Conservation (phyloP, 2,888 invertebrate genomes). For the Notodonta ziczac region DNA sequence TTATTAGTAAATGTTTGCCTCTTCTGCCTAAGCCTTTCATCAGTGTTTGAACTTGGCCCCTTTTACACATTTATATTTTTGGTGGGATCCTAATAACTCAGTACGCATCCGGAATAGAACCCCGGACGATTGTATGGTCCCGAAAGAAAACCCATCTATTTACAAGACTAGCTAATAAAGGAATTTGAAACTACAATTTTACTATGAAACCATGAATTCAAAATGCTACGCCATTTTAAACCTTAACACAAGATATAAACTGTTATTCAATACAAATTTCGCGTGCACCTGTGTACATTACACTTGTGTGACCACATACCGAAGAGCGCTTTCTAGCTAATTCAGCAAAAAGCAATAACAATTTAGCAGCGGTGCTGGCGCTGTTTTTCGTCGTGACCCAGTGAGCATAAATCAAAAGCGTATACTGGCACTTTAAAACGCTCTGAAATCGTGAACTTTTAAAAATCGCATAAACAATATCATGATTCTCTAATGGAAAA, state of each 20-base stretch:
- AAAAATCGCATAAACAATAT: not conserved
- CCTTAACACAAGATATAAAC: not conserved
- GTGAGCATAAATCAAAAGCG: slow-evolving; percentile 37
- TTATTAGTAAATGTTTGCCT: too few species aligned
- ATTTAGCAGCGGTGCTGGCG: slow-evolving; percentile 36
- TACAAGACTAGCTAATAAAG: too few species aligned
- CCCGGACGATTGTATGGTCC: too few species aligned
- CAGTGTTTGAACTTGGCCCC: too few species aligned
- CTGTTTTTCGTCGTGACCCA: slow-evolving; percentile 35
- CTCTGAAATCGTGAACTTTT: not conserved
- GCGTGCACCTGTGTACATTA: slow-evolving; percentile 28
- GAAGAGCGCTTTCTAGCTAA: slow-evolving; percentile 41
- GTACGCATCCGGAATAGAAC: too few species aligned
- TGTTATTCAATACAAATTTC: slow-evolving; percentile 2
- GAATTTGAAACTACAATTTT: too few species aligned
- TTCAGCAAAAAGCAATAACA: slow-evolving; percentile 50
- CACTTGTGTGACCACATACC: slow-evolving; percentile 25
- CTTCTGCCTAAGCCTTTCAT: too few species aligned
- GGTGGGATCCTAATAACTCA: too few species aligned
- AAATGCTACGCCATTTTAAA: not conserved
- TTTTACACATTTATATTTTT: too few species aligned
- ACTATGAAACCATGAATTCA: too few species aligned
- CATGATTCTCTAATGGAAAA: too few species aligned
- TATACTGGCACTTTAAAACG: slow-evolving; percentile 28
- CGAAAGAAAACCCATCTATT: too few species aligned